These are phyloP conservation scores for Erinaceus europaeus DNA, from an alignment of 2,113 vertebrate species.

Conservation along the genomic window DNA sequence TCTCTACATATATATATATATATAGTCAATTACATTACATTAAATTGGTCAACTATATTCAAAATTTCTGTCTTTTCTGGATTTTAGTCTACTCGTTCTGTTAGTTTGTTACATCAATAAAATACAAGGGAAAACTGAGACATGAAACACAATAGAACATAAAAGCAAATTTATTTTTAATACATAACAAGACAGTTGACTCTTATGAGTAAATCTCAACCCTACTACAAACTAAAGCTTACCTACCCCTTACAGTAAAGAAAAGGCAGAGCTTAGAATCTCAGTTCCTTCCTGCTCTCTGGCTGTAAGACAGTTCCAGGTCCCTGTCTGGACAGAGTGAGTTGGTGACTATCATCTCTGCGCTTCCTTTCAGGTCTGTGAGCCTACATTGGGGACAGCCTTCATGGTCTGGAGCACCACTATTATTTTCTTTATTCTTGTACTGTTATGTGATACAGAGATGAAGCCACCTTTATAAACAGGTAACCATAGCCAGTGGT, in stretches of 20 bases:
- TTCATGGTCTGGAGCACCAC: background rate
- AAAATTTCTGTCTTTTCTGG: background rate
- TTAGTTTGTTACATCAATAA: background rate
- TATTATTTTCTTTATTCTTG: background rate
- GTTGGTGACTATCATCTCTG: background rate
- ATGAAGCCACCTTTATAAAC: background rate
- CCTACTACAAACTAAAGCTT: background rate
- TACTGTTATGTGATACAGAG: background rate
- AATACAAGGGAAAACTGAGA: background rate
- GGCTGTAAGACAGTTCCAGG: background rate
- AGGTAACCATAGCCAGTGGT: background rate
- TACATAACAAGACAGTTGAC: background rate
- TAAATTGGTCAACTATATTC: too few relatives aligned
- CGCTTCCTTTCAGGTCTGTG: background rate
- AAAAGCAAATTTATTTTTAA: background rate
- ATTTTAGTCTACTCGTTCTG: background rate
- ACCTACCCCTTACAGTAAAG: background rate
- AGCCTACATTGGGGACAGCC: background rate
- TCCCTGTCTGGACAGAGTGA: background rate
- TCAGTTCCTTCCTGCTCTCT: background rate
- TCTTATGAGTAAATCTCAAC: background rate
- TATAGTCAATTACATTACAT: background rate
- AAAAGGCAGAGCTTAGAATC: background rate
- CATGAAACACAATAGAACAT: background rate
- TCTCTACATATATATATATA: background rate